Evolutionary conservation across 2,113 vertebrate species (phyloP), one percentile per base, ranked within the genome.

Genomic region (Puffinus mauretanicus): DNA sequence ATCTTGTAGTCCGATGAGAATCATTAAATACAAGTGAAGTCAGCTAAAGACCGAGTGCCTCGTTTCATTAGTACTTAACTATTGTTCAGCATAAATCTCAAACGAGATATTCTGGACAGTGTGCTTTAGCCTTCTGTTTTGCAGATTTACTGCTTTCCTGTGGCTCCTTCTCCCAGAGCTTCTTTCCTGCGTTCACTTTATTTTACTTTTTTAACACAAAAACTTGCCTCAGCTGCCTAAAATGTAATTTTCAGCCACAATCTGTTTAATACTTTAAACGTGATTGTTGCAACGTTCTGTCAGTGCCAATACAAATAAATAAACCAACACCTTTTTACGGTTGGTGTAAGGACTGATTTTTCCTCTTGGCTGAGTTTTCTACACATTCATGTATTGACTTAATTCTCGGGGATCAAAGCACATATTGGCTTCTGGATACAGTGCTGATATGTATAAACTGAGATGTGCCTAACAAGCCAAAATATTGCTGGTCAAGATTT

Each of bases 51-150:
- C 16, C 0, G 4, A 66, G 52, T 10, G 0, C n/a, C 52, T 49
- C 7, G 9, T 51, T 67, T 58, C 79, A 8, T 27, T 12, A 22
- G 52, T 32, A 55, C 75, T 76, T 7, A 47, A 24, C 72, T 44
- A 4, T 17, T 26, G n/a, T n/a, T 70, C 86, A 11, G 40, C 67
- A 24, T 60, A 84, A 46, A 25, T 57, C 71, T 46, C 2, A 2
- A 16, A n/a, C 0, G 1, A 51, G 46, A 1, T 22, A 1, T 24
- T 55, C 6, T 22, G 67, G 86, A 32, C 52, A 46, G 12, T 1
- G 5, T 21, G 32, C 58, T 55, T 27, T 26, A 16, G 66, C 51
- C 34, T 46, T 47, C 49, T 58, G 47, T 4, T 83, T 9, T 57
- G 32, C 11, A 70, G 51, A 88, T 81, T 64, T 58, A 51, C 54